A percentile compares a stretch with the other conserved stretches of the same genome.
These are phyloP conservation scores for Hartigia nigra DNA, from an alignment of 2,888 invertebrate genomes.

Conservation along the genomic window DNA sequence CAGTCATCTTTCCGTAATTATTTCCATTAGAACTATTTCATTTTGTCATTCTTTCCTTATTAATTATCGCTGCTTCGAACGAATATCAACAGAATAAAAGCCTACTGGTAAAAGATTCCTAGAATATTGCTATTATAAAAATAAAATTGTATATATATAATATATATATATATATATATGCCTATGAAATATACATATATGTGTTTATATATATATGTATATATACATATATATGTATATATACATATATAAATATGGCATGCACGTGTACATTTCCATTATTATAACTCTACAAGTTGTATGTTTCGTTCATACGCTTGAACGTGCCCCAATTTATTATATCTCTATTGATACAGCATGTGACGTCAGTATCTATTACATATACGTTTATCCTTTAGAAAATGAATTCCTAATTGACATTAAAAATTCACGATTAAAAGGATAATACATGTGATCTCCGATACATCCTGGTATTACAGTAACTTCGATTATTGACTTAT, in stretches of 20 bases:
- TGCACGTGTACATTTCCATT: neutral
- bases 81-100: conserved; percentile 1
- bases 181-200: neutral
- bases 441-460: neutral
- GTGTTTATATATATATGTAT: neutral
- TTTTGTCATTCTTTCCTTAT: neutral
- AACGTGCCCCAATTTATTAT: neutral
- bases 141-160: neutral
- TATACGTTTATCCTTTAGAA: neutral
- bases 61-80: neutral
- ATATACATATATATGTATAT: neutral
- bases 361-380: neutral
- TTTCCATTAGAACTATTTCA: neutral
- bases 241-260: neutral
- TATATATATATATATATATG: neutral
- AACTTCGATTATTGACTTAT: neutral
- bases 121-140: conserved; percentile 1
- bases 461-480: neutral
- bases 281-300: neutral
- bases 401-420: neutral
- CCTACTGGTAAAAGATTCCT: neutral
- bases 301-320: neutral
- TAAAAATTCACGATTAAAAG: neutral
- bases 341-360: neutral
- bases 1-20: neutral